These are phyloP conservation scores for Pandemis corylana DNA, from an alignment of 2,888 invertebrate genomes.

Conservation along the genomic window DNA sequence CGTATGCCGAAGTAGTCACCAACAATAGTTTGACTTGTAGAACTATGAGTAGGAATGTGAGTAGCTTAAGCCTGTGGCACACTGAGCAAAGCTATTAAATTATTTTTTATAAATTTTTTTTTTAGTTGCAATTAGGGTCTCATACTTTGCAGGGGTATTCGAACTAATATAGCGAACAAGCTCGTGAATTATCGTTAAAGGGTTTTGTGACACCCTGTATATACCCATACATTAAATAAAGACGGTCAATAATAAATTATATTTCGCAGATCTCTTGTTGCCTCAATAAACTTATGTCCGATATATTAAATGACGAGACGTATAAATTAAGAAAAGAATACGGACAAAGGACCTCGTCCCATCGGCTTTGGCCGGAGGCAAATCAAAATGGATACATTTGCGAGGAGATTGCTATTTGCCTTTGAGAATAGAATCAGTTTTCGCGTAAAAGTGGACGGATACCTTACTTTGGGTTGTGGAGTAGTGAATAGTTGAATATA, in stretches of 20 bases:
- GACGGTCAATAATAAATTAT: neutral
- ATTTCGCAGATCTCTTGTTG: neutral
- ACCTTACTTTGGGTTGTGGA: constrained; percentile 1
- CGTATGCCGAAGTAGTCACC: no score
- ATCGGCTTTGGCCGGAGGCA: constrained; percentile 42
- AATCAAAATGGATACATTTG: constrained; percentile 58
- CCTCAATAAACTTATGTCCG: neutral
- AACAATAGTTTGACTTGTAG: no score
- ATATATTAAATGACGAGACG: neutral
- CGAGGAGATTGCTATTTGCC: constrained; percentile 59
- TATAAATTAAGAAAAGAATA: constrained; percentile 33
- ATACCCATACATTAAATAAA: neutral
- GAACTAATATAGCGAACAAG: no score
- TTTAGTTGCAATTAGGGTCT: no score
- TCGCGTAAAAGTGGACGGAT: constrained; percentile 18
- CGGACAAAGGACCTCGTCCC: constrained; percentile 42
- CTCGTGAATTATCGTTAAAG: no score
- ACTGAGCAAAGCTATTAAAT: no score
- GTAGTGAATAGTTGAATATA: neutral
- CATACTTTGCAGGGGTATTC: no score
- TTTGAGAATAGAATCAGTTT: constrained; percentile 48
- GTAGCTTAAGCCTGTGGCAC: no score
- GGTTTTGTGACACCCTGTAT: no score
- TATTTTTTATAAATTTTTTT: no score
- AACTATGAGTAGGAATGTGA: no score